Conservation (phyloP, 2,113 vertebrate species). For the Narcine bancroftii region DNA sequence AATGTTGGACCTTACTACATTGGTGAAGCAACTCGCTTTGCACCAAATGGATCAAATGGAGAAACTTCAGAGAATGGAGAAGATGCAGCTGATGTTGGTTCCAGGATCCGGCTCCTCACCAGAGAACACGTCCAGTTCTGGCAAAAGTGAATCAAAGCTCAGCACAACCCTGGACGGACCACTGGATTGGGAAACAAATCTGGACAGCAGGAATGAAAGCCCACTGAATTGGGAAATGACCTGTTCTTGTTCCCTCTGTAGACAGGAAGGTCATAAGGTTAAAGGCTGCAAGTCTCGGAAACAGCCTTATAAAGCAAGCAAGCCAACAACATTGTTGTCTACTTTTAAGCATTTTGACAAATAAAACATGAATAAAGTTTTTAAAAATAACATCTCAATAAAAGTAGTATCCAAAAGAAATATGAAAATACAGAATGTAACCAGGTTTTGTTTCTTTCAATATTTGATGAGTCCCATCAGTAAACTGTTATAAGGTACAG, state of each 20-base stretch:
- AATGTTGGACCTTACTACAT: neutral
- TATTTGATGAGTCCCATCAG: neutral
- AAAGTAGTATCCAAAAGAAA: neutral
- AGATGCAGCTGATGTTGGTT: neutral
- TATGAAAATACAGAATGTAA: neutral
- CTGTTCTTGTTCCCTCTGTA: neutral
- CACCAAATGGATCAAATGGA: slow-evolving; percentile 33
- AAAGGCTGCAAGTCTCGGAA: slow-evolving; percentile 18
- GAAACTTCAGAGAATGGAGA: slow-evolving; percentile 12
- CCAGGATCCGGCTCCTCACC: neutral
- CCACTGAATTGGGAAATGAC: neutral
- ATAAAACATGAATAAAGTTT: neutral
- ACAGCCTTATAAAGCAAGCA: neutral
- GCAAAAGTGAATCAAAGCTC: neutral
- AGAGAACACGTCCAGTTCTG: neutral
- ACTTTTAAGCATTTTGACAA: neutral
- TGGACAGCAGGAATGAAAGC: neutral
- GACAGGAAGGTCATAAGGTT: slow-evolving; percentile 18
- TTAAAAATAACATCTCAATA: neutral
- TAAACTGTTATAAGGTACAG: neutral
- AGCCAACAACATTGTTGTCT: neutral
- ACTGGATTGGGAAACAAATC: neutral
- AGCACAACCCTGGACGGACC: neutral
- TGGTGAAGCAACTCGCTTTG: slow-evolving; percentile 32
- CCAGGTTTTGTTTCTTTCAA: neutral